A percentile compares a stretch with the other conserved stretches of the same genome.
These are phyloP conservation scores for Pararge aegeria DNA, from an alignment of 1,140 invertebrate species.

Conservation along the genomic window DNA sequence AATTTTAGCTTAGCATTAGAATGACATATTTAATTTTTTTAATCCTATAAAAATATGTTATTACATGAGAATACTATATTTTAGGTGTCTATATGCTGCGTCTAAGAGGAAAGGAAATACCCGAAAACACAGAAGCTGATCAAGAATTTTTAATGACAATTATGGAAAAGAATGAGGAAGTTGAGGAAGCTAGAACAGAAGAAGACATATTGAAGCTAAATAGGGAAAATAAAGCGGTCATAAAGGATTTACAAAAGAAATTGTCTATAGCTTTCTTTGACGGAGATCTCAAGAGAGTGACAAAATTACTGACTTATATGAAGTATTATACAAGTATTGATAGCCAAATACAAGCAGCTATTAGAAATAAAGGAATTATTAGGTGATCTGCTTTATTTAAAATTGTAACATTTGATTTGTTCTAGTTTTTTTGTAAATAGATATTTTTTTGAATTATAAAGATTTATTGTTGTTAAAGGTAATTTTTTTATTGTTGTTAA, in stretches of 20 bases:
- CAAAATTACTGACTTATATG: conserved; percentile 84
- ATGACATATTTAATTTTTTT: too few relatives aligned
- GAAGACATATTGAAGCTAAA: conserved; percentile 83
- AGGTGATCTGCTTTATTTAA: conserved; percentile 61
- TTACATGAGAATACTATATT: too few relatives aligned
- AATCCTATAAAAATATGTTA: neutral
- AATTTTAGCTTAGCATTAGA: too few relatives aligned
- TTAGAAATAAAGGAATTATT: conserved; percentile 84
- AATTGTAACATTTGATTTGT: conserved; percentile 2
- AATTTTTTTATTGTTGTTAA: too few relatives aligned
- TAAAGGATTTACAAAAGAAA: conserved; percentile 79
- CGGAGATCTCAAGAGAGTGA: conserved; percentile 82
- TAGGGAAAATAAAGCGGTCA: conserved; percentile 80
- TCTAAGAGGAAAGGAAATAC: conserved; percentile 83
- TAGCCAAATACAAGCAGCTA: conserved; percentile 86
- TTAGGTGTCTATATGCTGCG: conserved; percentile 84
- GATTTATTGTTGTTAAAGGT: neutral
- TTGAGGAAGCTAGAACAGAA: conserved; percentile 82
- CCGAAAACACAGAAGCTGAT: conserved; percentile 86
- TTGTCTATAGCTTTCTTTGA: conserved; percentile 83
- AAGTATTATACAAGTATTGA: conserved; percentile 92
- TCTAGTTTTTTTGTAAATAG: conserved; percentile 2
- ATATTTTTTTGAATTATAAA: neutral
- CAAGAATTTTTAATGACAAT: conserved; percentile 90
- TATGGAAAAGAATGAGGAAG: conserved; percentile 94